These are phyloP conservation scores for Pharmacophagus antenor DNA, from an alignment of 2,888 invertebrate genomes.

Conservation along the genomic window DNA sequence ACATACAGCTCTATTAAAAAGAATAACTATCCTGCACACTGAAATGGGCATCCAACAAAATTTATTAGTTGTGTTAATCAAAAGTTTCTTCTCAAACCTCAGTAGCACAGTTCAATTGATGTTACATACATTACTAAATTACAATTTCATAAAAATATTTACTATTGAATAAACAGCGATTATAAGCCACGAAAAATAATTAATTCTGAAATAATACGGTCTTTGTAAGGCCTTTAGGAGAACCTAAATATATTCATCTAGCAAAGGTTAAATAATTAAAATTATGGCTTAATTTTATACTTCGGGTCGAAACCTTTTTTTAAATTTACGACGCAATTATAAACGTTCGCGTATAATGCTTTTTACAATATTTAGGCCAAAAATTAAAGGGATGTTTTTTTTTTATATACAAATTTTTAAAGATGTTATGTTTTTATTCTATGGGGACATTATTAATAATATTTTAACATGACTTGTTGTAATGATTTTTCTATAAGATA, in stretches of 20 bases:
- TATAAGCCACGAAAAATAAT: neutral
- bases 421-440: too few relatives aligned
- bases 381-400: neutral
- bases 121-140: too few relatives aligned
- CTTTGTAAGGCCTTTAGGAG: neutral
- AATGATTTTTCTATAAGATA: too few relatives aligned
- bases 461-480: too few relatives aligned
- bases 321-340: conserved; percentile 22
- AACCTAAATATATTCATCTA: neutral
- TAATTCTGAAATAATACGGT: neutral
- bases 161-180: neutral
- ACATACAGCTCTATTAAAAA: too few relatives aligned
- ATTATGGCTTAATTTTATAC: conserved; percentile 13
- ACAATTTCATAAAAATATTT: too few relatives aligned
- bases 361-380: neutral
- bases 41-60: too few relatives aligned
- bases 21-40: too few relatives aligned
- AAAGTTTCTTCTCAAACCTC: too few relatives aligned
- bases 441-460: too few relatives aligned
- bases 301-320: conserved; percentile 11
- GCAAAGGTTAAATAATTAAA: conserved; percentile 1
- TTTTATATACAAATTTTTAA: neutral
- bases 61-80: too few relatives aligned
- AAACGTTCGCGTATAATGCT: conserved; percentile 10
- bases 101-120: too few relatives aligned